Evolutionary conservation across 2,113 vertebrate species (phyloP).

Genomic region (Ophthalmolycus amberensis): DNA sequence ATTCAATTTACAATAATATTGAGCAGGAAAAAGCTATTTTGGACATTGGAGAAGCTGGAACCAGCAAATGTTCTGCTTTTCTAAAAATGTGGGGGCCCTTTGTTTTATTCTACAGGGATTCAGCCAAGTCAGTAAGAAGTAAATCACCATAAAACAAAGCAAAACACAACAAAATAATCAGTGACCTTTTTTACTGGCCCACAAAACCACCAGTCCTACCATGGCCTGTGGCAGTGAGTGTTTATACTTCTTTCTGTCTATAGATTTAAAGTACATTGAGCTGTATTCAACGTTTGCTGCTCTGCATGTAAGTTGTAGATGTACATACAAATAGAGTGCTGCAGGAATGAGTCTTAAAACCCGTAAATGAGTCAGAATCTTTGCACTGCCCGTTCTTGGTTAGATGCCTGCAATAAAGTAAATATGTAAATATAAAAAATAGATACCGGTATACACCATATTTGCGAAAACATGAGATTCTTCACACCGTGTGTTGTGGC

Average conservation of each 20-base stretch:
- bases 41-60: too few relatives aligned
- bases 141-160: slow-evolving; percentile 18
- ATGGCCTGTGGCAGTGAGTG: not conserved
- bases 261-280: not conserved
- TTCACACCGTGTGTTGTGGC: slow-evolving; percentile 9
- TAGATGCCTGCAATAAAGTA: too few relatives aligned
- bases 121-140: not conserved
- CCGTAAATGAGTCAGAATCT: too few relatives aligned
- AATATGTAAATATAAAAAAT: too few relatives aligned
- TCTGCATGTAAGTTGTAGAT: not conserved
- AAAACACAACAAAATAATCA: slow-evolving; percentile 2
- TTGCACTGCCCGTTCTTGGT: too few relatives aligned
- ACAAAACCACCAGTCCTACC: not conserved
- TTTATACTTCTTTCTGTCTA: not conserved
- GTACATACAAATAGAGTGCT: not conserved
- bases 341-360: too few relatives aligned
- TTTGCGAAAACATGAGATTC: not conserved
- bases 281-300: not conserved
- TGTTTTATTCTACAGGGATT: not conserved
- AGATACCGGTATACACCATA: not conserved
- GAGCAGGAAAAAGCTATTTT: not conserved
- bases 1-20: not conserved
- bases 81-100: too few relatives aligned
- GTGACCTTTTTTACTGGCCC: not conserved
- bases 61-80: too few relatives aligned